These are phyloP conservation scores for Agapostemon virescens DNA, from an alignment of 2,888 invertebrate species.

Conservation along the genomic window DNA sequence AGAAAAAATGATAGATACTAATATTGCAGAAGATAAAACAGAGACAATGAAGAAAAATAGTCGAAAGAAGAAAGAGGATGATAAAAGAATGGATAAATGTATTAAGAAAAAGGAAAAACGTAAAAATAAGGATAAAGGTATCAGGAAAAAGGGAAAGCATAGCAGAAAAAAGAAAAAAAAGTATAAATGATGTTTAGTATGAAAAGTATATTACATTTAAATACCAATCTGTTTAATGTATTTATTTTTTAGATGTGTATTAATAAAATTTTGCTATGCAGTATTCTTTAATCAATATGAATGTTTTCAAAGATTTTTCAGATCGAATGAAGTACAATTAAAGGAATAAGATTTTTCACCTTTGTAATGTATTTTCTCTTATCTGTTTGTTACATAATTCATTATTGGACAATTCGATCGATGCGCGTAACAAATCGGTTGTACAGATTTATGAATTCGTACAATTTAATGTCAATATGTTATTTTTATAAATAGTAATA, in stretches of 20 bases:
- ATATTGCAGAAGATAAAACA: constrained; percentile 24
- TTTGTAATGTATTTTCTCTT: not conserved
- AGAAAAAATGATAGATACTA: constrained; percentile 20
- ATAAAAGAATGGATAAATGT: not conserved
- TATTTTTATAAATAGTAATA: not conserved
- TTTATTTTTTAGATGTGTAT: constrained; percentile 39
- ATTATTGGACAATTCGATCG: constrained; percentile 31
- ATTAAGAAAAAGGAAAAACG: not conserved
- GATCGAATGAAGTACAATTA: not conserved
- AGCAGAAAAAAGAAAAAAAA: not conserved
- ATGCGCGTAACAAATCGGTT: constrained; percentile 30
- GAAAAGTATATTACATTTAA: not conserved
- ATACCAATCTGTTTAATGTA: not conserved
- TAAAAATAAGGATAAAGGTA: not conserved
- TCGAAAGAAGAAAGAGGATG: not conserved
- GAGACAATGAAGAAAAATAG: not conserved
- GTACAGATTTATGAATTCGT: constrained; percentile 21
- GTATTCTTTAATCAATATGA: not conserved
- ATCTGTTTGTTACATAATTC: constrained; percentile 37
- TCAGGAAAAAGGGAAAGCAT: not conserved
- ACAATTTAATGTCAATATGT: constrained; percentile 30
- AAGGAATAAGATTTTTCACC: not conserved
- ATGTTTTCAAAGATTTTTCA: not conserved
- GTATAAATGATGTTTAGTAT: not conserved
- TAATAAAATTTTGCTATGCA: constrained; percentile 8